phyloP scores from a whole-genome alignment of 2,888 invertebrate genomes.

The Polydrusus pterygomalis region DNA sequence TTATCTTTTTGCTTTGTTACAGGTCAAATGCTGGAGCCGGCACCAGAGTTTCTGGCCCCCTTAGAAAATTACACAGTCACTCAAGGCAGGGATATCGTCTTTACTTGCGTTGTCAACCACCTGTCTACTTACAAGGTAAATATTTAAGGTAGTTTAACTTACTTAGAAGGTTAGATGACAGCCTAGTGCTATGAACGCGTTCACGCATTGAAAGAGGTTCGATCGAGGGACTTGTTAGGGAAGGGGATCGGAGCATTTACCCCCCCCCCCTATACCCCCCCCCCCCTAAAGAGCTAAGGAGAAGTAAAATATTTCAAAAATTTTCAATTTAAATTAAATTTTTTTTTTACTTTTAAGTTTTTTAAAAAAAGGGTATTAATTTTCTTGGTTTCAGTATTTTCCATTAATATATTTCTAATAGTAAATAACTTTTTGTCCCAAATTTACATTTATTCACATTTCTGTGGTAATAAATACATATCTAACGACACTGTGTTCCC shows the following conservation, averaged over 20 bases:
- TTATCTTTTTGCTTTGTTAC: conserved; percentile 65
- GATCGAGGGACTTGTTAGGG: too few relatives aligned
- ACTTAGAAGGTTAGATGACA: not conserved
- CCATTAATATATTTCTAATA: not conserved
- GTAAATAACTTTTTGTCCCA: not conserved
- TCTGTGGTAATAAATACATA: conserved; percentile 4
- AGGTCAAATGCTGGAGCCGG: conserved; percentile 82
- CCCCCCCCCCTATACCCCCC: too few relatives aligned
- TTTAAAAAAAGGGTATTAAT: too few relatives aligned
- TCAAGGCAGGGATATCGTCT: conserved; percentile 90
- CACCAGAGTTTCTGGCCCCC: conserved; percentile 89
- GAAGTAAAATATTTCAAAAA: too few relatives aligned
- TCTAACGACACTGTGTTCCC: conserved; percentile 38
- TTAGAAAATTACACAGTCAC: conserved; percentile 91
- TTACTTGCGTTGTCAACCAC: conserved; percentile 94
- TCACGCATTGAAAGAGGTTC: too few relatives aligned
- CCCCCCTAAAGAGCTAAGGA: too few relatives aligned
- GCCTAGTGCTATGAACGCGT: too few relatives aligned
- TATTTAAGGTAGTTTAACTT: conserved; percentile 34
- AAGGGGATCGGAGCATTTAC: too few relatives aligned
- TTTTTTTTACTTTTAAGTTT: too few relatives aligned
- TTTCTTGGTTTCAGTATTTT: too few relatives aligned
- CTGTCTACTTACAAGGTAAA: conserved; percentile 89
- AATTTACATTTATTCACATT: conserved; percentile 1
- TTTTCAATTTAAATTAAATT: too few relatives aligned